Evolutionary conservation across 1,140 invertebrate genomes (phyloP).

Genomic region (Drosophila neocordata): DNA sequence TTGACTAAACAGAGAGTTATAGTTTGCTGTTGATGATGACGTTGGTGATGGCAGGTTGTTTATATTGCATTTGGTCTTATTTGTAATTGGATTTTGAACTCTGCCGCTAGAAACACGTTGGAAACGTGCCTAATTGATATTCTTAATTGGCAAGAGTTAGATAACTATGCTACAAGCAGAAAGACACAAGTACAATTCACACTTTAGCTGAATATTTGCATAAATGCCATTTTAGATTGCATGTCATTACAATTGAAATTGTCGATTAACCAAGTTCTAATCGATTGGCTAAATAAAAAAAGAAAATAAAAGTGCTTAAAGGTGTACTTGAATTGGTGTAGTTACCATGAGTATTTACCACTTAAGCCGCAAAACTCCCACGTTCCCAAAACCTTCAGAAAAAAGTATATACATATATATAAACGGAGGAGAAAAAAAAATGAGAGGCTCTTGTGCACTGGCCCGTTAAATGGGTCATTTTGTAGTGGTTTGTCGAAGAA

Average conservation of each 20-base stretch:
- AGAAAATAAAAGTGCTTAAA: constrained; percentile 7
- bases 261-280: constrained; percentile 59
- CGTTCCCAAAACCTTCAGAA: constrained; percentile 44
- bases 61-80: constrained; percentile 38
- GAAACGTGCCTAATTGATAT: constrained; percentile 66
- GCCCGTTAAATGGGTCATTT: constrained; percentile 77
- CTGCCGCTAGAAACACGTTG: constrained; percentile 45
- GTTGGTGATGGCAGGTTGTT: constrained; percentile 16
- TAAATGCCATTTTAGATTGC: constrained; percentile 59
- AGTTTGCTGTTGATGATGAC: constrained; percentile 21
- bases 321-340: constrained; percentile 2
- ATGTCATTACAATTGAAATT: constrained; percentile 41
- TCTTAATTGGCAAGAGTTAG: constrained; percentile 51
- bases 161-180: constrained; percentile 4
- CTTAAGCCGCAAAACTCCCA: constrained; percentile 35
- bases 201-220: constrained; percentile 70
- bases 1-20: constrained; percentile 43
- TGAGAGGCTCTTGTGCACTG: constrained; percentile 56
- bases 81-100: constrained; percentile 59
- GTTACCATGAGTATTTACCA: constrained; percentile 15
- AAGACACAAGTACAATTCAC: constrained; percentile 58
- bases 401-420: background rate
- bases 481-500: constrained; percentile 34
- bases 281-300: constrained; percentile 27
- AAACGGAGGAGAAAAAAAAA: constrained; percentile 13